Evolutionary conservation across 1,140 invertebrate species (phyloP).

Genomic region (Neoseiulus cucumeris): DNA sequence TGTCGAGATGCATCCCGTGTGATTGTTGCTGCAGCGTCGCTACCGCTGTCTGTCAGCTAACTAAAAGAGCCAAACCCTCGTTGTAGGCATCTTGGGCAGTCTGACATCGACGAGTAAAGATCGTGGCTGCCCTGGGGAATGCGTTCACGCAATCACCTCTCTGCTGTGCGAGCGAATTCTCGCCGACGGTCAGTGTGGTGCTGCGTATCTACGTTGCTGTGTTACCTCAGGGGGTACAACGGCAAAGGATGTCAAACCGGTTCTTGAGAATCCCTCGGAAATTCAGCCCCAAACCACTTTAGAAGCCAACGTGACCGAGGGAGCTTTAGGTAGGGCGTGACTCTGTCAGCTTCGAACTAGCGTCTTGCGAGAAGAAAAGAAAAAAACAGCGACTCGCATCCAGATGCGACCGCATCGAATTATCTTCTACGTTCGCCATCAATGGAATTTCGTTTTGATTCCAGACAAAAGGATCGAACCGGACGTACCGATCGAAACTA

Average conservation of each 20-base stretch:
- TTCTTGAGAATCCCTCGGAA: no score
- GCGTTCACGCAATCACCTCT: constrained; percentile 21
- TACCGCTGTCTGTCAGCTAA: background rate
- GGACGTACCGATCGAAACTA: background rate
- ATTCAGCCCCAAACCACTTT: no score
- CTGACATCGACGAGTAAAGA: constrained; percentile 16
- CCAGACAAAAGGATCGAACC: background rate
- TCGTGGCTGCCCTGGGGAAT: constrained; percentile 21
- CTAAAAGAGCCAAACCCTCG: background rate
- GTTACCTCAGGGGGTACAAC: constrained; percentile 13
- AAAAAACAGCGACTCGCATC: no score
- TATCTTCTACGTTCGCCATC: no score
- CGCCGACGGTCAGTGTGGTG: constrained; percentile 20
- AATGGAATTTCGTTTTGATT: background rate
- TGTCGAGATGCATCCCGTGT: background rate
- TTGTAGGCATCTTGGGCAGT: constrained; percentile 16
- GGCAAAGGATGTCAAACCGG: no score
- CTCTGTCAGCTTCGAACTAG: no score
- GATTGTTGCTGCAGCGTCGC: background rate
- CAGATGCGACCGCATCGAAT: no score
- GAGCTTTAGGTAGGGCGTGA: no score
- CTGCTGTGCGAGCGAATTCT: constrained; percentile 21
- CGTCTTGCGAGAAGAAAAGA: no score
- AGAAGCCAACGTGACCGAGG: no score
- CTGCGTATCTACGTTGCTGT: constrained; percentile 19